Evolutionary conservation across 2,113 vertebrate genomes (phyloP).

Genomic region (Ascaphus truei): DNA sequence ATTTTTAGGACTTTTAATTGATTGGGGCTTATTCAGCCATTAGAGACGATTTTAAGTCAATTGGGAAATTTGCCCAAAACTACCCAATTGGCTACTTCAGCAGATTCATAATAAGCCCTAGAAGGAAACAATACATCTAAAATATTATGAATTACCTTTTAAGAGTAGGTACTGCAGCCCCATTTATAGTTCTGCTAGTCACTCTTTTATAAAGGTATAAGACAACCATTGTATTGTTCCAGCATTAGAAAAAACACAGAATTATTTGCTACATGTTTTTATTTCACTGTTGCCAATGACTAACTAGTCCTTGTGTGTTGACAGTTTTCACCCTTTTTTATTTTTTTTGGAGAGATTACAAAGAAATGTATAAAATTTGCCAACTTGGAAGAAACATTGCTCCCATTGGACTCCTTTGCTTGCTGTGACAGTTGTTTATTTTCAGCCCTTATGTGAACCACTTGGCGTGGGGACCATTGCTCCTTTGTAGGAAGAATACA

Average conservation of each 20-base stretch:
- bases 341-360: not conserved
- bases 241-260: not conserved
- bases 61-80: no score
- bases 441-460: not conserved
- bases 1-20: no score
- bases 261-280: not conserved
- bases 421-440: constrained; percentile 2
- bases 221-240: not conserved
- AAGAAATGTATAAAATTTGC: not conserved
- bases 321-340: not conserved
- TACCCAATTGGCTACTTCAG: no score
- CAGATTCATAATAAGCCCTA: no score
- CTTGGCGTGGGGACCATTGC: not conserved
- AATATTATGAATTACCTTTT: no score
- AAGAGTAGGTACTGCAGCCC: no score
- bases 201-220: no score
- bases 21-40: no score
- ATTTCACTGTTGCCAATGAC: not conserved
- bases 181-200: no score
- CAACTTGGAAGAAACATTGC: not conserved
- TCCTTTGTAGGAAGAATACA: not conserved
- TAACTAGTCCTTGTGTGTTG: not conserved
- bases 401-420: not conserved
- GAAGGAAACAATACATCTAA: no score
- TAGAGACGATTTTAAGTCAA: no score